These are phyloP conservation scores for Zenarchopterus dispar DNA, from an alignment of 2,797 vertebrate species.

Conservation along the genomic window DNA sequence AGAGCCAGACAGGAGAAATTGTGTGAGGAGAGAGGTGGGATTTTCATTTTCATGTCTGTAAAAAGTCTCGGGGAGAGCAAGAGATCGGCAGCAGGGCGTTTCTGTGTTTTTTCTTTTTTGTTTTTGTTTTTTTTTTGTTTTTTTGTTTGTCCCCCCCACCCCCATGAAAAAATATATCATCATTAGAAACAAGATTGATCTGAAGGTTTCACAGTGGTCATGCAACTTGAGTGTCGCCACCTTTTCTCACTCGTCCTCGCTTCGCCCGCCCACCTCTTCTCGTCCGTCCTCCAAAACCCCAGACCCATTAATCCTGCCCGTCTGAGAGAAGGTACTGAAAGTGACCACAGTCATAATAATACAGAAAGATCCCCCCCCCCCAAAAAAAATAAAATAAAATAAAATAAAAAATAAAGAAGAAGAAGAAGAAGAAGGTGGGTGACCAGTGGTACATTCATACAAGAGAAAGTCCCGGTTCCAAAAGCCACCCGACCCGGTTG, in stretches of 20 bases:
- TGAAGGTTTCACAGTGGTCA: slow-evolving; percentile 82
- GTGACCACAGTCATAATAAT: slow-evolving; percentile 78
- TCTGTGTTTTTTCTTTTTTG: slow-evolving; percentile 23
- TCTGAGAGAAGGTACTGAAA: slow-evolving; percentile 73
- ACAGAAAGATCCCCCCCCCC: slow-evolving; percentile 60
- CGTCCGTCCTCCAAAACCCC: slow-evolving; percentile 10
- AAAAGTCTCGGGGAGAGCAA: slow-evolving; percentile 67
- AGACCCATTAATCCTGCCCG: slow-evolving; percentile 42
- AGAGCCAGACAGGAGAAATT: slow-evolving; percentile 69
- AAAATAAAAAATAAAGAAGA: too few species aligned
- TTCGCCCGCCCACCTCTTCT: slow-evolving; percentile 5
- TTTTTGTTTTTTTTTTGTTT: slow-evolving; percentile 3
- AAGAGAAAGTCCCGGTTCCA: slow-evolving; percentile 77
- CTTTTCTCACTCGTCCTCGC: slow-evolving; percentile 54
- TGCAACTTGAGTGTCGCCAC: slow-evolving; percentile 79
- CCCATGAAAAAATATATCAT: slow-evolving; percentile 83
- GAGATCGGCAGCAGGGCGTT: slow-evolving; percentile 60
- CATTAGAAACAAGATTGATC: slow-evolving; percentile 79
- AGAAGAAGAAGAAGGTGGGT: slow-evolving; percentile 63
- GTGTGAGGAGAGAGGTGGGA: slow-evolving; percentile 64
- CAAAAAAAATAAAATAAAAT: too few species aligned
- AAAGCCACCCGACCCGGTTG: slow-evolving; percentile 68
- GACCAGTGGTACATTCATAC: slow-evolving; percentile 82
- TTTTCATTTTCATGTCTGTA: slow-evolving; percentile 61
- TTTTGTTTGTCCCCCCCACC: slow-evolving; percentile 37